Evolutionary conservation across 2,113 vertebrate species (phyloP).

Genomic region (Xenus cinereus): DNA sequence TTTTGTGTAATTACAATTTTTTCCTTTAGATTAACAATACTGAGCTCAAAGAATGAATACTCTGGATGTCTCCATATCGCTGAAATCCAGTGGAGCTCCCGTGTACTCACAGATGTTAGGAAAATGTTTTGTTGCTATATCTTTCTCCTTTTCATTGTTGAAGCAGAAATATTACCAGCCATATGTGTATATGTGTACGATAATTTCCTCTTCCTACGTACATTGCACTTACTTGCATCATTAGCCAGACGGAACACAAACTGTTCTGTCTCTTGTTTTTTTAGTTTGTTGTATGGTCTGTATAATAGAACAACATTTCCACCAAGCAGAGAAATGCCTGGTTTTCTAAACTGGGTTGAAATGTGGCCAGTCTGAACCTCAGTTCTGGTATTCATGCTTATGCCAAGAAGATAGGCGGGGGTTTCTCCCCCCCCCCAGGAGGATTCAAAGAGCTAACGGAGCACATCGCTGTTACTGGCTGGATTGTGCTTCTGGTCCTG

Average conservation of each 20-base stretch:
- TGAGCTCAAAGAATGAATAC: background rate
- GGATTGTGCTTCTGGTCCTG: background rate
- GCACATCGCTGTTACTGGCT: background rate
- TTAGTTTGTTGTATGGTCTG: background rate
- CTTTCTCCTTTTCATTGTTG: conserved; percentile 30
- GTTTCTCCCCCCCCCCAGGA: background rate
- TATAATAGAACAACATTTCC: background rate
- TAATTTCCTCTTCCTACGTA: conserved; percentile 51
- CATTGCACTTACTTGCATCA: background rate
- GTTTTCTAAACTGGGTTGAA: background rate
- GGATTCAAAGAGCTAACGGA: background rate
- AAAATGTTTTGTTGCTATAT: background rate
- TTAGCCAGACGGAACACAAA: conserved; percentile 49
- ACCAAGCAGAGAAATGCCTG: background rate
- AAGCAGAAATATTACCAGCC: conserved; percentile 10
- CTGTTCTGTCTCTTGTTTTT: conserved; percentile 16
- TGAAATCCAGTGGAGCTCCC: background rate
- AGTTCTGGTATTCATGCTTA: background rate
- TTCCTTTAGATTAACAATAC: background rate
- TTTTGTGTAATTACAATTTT: background rate
- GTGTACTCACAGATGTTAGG: background rate
- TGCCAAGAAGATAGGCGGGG: background rate
- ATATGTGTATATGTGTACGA: conserved; percentile 26
- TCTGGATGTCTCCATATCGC: accelerated
- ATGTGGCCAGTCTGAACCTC: background rate